These are phyloP conservation scores for Scartelaos histophorus DNA, from an alignment of 2,113 vertebrate genomes.

Conservation along the genomic window DNA sequence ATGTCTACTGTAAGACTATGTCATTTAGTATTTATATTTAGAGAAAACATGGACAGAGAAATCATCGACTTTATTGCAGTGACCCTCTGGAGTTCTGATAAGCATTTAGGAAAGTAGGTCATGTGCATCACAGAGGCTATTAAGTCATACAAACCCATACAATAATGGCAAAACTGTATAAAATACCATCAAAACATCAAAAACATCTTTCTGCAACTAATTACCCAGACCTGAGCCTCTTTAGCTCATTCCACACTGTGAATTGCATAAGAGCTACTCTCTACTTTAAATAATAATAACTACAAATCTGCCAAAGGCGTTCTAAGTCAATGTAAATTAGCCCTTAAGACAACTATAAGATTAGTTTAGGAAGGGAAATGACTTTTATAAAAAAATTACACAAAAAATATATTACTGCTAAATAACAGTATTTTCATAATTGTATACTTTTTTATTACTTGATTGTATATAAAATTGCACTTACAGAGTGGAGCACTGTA, in stretches of 20 bases:
- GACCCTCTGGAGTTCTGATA: not conserved
- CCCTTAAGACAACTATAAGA: slow-evolving; percentile 28
- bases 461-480: too few relatives aligned
- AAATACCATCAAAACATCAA: not conserved
- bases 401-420: slow-evolving; percentile 14
- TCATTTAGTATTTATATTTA: not conserved
- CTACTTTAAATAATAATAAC: slow-evolving; percentile 38
- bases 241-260: not conserved
- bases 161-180: not conserved
- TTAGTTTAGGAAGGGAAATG: slow-evolving; percentile 35
- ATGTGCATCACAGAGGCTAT: not conserved
- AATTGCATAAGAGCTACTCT: slow-evolving; percentile 30
- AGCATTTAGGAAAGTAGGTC: not conserved
- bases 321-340: slow-evolving; percentile 42
- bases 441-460: not conserved
- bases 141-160: not conserved
- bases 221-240: not conserved
- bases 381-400: slow-evolving; percentile 28
- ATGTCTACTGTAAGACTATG: not conserved
- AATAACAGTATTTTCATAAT: not conserved
- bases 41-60: not conserved
- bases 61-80: not conserved
- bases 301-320: slow-evolving; percentile 38
- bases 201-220: not conserved
- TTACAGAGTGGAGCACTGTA: not conserved